A percentile compares a stretch with the other conserved stretches of the same genome.
Conservation (phyloP, 2,888 invertebrate genomes). For the Frankliniella fusca region DNA sequence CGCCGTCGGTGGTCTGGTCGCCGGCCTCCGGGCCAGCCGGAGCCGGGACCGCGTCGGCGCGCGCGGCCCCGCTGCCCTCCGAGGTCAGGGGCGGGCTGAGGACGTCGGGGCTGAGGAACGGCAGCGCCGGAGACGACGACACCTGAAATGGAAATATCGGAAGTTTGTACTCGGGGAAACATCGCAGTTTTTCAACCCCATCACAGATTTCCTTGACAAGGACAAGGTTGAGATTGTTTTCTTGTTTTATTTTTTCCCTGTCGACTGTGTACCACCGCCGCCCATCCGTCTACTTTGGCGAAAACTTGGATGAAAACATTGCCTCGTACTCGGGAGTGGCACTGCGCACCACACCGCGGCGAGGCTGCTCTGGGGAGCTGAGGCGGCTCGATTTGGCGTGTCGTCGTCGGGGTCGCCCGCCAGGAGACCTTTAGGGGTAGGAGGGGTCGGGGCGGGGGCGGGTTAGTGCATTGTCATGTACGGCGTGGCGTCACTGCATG, state of each 20-base stretch:
- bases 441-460: background rate
- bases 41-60: background rate
- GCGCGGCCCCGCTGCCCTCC: background rate
- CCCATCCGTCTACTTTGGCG: too few relatives aligned
- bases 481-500: background rate
- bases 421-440: background rate
- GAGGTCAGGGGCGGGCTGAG: background rate
- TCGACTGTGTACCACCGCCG: too few relatives aligned
- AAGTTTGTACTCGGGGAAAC: background rate
- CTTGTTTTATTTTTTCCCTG: too few relatives aligned
- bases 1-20: background rate
- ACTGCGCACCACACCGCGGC: background rate
- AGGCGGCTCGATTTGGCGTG: too few relatives aligned
- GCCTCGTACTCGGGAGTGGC: background rate
- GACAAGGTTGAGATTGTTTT: too few relatives aligned
- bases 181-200: too few relatives aligned
- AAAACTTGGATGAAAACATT: background rate
- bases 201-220: too few relatives aligned
- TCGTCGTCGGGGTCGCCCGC: background rate
- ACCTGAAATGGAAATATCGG: background rate
- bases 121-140: slow-evolving; percentile 1
- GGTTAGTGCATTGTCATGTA: slow-evolving; percentile 24
- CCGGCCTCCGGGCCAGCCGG: background rate
- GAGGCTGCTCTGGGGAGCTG: background rate
- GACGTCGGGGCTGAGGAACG: background rate